Evolutionary conservation across 1,140 invertebrate genomes (phyloP).

Genomic region (Rhyzopertha dominica): DNA sequence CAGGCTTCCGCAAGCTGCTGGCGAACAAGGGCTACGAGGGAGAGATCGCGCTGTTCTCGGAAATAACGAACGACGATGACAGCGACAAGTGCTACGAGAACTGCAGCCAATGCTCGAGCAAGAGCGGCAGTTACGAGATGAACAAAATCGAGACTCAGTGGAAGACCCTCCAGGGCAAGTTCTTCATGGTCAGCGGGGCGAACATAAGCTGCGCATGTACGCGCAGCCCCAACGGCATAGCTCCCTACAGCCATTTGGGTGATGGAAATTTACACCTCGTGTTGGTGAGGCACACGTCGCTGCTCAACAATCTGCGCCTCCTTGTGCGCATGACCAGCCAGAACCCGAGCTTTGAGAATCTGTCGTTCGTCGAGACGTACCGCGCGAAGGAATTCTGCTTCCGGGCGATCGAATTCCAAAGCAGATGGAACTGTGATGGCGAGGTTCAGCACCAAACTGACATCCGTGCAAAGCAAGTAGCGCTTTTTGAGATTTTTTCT

Average conservation of each 20-base stretch:
- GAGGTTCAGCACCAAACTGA: conserved; percentile 67
- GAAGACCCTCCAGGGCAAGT: conserved; percentile 65
- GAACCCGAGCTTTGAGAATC: conserved; percentile 54
- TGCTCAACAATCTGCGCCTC: conserved; percentile 70
- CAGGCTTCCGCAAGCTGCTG: conserved; percentile 70
- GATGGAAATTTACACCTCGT: conserved; percentile 79
- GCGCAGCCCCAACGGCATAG: conserved; percentile 70
- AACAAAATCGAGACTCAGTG: conserved; percentile 41
- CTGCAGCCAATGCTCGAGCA: conserved; percentile 30
- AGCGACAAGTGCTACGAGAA: conserved; percentile 32
- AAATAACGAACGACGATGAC: conserved; percentile 28
- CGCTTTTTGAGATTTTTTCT: conserved; percentile 5
- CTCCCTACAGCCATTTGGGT: conserved; percentile 73
- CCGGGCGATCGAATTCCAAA: conserved; percentile 51
- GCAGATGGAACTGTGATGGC: conserved; percentile 84
- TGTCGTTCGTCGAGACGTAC: conserved; percentile 74
- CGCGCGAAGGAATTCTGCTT: conserved; percentile 71
- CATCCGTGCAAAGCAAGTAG: conserved; percentile 62
- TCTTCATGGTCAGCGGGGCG: conserved; percentile 73
- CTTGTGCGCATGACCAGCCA: conserved; percentile 57
- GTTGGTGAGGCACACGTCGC: conserved; percentile 66
- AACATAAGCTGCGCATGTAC: conserved; percentile 76
- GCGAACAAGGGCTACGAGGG: conserved; percentile 67
- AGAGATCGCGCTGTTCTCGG: conserved; percentile 57
- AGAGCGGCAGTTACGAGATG: conserved; percentile 12